A percentile compares a stretch with the other conserved stretches of the same genome.
phyloP scores from a whole-genome alignment of 2,888 invertebrate species.

The Eudasyphora cyanicolor region DNA sequence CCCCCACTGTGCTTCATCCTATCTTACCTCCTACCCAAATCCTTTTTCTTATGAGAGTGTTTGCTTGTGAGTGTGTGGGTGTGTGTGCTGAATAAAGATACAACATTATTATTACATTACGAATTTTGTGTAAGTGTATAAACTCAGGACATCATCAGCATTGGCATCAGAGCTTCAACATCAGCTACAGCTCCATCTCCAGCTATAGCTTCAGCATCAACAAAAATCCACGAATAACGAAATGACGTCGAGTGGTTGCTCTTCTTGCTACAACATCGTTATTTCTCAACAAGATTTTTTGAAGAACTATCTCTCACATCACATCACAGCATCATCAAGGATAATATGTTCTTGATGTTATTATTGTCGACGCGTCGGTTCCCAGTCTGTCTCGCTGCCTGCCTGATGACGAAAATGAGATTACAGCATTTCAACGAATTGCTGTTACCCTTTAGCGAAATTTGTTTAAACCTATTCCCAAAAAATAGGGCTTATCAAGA shows the following conservation, averaged over 20 bases:
- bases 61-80: not conserved
- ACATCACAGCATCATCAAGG: not conserved
- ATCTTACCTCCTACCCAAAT: not conserved
- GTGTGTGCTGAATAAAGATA: not conserved
- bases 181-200: no score
- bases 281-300: conserved; percentile 55
- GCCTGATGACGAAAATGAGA: no score
- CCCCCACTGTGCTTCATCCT: no score
- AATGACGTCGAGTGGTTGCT: conserved; percentile 25
- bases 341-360: conserved; percentile 15
- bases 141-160: not conserved
- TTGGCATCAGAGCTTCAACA: no score
- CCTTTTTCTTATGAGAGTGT: not conserved
- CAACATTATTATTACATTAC: not conserved
- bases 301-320: conserved; percentile 42
- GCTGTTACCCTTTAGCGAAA: no score
- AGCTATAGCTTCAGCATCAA: no score
- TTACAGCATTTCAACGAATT: no score
- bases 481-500: no score
- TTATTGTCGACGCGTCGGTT: no score
- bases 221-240: not conserved
- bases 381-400: not conserved
- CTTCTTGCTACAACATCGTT: conserved; percentile 54
- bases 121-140: not conserved
- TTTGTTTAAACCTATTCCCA: no score